These are phyloP conservation scores for Petrosia ficiformis DNA, from an alignment of 37 sponge, comb jelly and placozoan genomes.

Conservation along the genomic window DNA sequence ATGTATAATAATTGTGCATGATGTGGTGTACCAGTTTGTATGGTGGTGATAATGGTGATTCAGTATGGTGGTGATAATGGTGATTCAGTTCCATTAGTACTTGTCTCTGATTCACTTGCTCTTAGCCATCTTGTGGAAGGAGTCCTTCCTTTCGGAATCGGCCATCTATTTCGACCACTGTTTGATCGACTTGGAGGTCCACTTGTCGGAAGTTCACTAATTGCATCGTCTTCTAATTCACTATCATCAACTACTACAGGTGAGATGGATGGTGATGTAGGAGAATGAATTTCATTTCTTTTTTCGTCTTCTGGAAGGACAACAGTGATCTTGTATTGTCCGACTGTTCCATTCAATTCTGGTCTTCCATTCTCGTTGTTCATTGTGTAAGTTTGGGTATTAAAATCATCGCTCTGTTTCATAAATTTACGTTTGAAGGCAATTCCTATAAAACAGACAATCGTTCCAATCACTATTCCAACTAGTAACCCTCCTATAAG, in stretches of 20 bases:
- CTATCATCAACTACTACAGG: background rate
- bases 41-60: too few species aligned
- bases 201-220: background rate
- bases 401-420: background rate
- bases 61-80: background rate
- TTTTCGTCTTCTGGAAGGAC: background rate
- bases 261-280: background rate
- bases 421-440: background rate
- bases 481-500: slow-evolving; percentile 44
- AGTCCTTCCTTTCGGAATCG: slow-evolving; percentile 39
- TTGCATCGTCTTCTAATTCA: slow-evolving; percentile 3
- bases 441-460: slow-evolving; percentile 9
- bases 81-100: slow-evolving; percentile 2
- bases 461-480: slow-evolving; percentile 29
- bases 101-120: slow-evolving; percentile 14
- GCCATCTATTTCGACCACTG: slow-evolving; percentile 1
- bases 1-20: too few species aligned
- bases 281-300: background rate
- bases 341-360: background rate
- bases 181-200: background rate
- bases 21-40: too few species aligned
- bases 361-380: background rate
- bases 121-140: slow-evolving; percentile 57
- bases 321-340: background rate
- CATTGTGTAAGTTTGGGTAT: background rate